These are phyloP conservation scores for Cyclargus thomasi DNA, from an alignment of 1,140 invertebrate genomes.

Conservation along the genomic window DNA sequence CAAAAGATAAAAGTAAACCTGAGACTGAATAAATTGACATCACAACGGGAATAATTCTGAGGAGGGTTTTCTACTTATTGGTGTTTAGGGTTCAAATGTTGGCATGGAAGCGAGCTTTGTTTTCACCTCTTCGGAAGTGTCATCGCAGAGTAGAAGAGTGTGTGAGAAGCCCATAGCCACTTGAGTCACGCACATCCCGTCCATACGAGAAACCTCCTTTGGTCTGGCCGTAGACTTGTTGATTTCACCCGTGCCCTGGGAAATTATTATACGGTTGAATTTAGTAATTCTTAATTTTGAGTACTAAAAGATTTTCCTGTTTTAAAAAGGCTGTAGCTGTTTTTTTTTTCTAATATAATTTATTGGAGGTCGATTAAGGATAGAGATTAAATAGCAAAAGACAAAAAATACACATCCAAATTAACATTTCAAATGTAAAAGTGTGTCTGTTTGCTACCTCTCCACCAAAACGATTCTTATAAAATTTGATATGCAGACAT, in stretches of 20 bases:
- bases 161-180: conserved; percentile 91
- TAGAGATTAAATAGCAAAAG: too few species aligned
- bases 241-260: conserved; percentile 89
- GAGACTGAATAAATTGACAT: conserved; percentile 1
- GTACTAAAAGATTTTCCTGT: too few species aligned
- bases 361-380: too few species aligned
- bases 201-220: conserved; percentile 90
- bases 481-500: too few species aligned
- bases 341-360: too few species aligned
- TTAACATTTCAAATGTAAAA: too few species aligned
- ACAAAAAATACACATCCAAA: too few species aligned
- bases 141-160: conserved; percentile 80
- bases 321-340: too few species aligned
- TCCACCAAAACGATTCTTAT: too few species aligned
- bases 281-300: too few species aligned
- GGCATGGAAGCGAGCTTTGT: conserved; percentile 71
- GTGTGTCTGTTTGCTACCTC: too few species aligned
- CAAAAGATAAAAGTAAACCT: not conserved
- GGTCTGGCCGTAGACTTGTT: conserved; percentile 91
- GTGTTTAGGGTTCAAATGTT: conserved; percentile 54
- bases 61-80: not conserved
- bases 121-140: conserved; percentile 70
- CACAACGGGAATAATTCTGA: conserved; percentile 7
- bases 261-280: not conserved
- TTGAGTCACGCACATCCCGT: conserved; percentile 86